Conservation (phyloP, 2,797 vertebrate genomes). For the Parambassis ranga region DNA sequence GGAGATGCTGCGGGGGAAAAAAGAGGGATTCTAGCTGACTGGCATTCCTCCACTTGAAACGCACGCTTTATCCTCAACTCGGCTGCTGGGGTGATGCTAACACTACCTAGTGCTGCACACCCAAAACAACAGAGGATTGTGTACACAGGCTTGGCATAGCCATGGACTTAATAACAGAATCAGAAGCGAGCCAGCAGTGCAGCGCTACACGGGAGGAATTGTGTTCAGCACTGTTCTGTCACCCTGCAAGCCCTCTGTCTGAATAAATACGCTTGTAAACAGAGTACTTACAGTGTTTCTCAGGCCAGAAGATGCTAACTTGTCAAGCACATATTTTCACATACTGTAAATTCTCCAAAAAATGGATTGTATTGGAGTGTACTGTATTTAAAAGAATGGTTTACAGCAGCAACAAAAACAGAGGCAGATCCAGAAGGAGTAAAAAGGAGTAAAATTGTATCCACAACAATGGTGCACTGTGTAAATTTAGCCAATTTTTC, state of each 20-base stretch:
- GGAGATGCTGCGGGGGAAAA: conserved; percentile 66
- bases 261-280: conserved; percentile 41
- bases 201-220: conserved; percentile 9
- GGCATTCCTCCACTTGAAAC: conserved; percentile 74
- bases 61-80: conserved; percentile 50
- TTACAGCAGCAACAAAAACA: neutral
- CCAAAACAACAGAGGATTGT: conserved; percentile 56
- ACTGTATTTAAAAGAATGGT: neutral
- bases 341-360: neutral
- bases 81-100: conserved; percentile 50
- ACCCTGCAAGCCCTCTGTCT: conserved; percentile 23
- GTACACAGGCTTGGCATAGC: conserved; percentile 43
- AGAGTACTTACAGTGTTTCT: conserved; percentile 19
- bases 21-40: conserved; percentile 67
- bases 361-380: neutral
- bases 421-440: neutral
- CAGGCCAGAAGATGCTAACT: conserved; percentile 32
- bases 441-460: too few species aligned
- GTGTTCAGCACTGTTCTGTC: conserved; percentile 29
- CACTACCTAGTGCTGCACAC: conserved; percentile 43
- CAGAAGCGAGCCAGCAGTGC: conserved; percentile 26
- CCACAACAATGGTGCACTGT: too few species aligned
- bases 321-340: neutral
- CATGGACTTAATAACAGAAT: conserved; percentile 31
- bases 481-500: too few species aligned